Percentiles rank a stretch among this genome's conserved stretches.
These are phyloP conservation scores for Melitaea cinxia DNA, from an alignment of 1,140 invertebrate species.

Conservation along the genomic window DNA sequence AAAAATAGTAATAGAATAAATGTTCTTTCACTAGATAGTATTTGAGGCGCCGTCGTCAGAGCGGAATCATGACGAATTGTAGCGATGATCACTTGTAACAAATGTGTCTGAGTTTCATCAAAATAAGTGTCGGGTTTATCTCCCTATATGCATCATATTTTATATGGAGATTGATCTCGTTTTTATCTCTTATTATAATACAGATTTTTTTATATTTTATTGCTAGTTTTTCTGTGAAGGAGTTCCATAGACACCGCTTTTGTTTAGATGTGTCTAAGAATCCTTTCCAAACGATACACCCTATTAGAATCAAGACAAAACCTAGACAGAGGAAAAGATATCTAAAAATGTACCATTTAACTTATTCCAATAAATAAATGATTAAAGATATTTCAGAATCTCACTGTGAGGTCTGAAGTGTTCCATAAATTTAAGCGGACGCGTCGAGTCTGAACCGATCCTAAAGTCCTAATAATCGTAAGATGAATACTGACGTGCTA, in stretches of 20 bases:
- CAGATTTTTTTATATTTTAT: too few relatives aligned
- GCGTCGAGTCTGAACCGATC: not conserved
- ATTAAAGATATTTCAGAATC: not conserved
- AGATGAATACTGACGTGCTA: slow-evolving; percentile 18
- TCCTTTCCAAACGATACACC: too few relatives aligned
- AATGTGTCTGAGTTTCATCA: not conserved
- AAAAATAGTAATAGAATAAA: too few relatives aligned
- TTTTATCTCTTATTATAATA: too few relatives aligned
- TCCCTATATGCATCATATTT: too few relatives aligned
- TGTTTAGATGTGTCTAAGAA: too few relatives aligned
- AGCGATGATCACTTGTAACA: not conserved
- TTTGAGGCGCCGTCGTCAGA: not conserved
- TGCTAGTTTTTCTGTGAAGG: too few relatives aligned
- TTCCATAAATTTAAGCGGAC: slow-evolving; percentile 18
- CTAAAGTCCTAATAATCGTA: slow-evolving; percentile 9
- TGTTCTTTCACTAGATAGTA: too few relatives aligned
- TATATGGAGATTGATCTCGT: too few relatives aligned
- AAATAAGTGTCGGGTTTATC: not conserved
- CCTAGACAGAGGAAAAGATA: too few relatives aligned
- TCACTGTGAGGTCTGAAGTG: slow-evolving; percentile 12
- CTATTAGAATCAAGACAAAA: too few relatives aligned
- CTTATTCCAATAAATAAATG: not conserved
- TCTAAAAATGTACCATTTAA: not conserved
- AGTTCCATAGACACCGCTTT: too few relatives aligned
- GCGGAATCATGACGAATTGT: not conserved